Evolutionary conservation across 2,888 invertebrate genomes (phyloP).

Genomic region (Plebejus argus): DNA sequence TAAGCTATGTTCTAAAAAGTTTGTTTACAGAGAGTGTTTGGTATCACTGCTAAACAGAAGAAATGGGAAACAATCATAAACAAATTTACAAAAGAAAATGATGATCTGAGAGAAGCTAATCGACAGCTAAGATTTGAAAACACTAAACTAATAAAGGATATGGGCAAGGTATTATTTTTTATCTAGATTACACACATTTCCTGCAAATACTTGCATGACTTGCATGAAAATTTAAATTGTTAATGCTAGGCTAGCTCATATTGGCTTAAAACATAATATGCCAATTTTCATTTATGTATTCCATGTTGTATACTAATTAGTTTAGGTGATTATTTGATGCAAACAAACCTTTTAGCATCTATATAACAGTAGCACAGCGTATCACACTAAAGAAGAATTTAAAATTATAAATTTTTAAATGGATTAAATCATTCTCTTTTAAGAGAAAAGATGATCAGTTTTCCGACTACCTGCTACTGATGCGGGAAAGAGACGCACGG

Average conservation of each 20-base stretch:
- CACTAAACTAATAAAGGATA: conserved; percentile 61
- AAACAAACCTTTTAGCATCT: not conserved
- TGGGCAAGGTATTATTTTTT: conserved; percentile 58
- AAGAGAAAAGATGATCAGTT: conserved; percentile 68
- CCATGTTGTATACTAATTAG: too few species aligned
- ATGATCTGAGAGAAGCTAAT: conserved; percentile 57
- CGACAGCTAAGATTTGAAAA: conserved; percentile 57
- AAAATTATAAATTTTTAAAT: not conserved
- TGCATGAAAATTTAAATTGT: too few species aligned
- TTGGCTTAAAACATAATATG: too few species aligned
- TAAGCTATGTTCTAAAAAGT: not conserved
- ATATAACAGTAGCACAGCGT: not conserved
- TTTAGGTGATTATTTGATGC: not conserved
- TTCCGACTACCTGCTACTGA: conserved; percentile 63
- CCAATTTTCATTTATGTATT: too few species aligned
- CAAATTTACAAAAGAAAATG: conserved; percentile 56
- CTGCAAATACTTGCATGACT: too few species aligned
- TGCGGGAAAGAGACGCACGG: conserved; percentile 70
- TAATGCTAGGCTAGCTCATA: too few species aligned
- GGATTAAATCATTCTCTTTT: conserved; percentile 6
- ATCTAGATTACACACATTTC: too few species aligned
- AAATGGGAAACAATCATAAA: conserved; percentile 59
- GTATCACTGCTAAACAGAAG: conserved; percentile 59
- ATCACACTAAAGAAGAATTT: too few species aligned
- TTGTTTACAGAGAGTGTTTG: conserved; percentile 66